phyloP scores from a whole-genome alignment of 2,113 vertebrate genomes.

The Phalacrocorax aristotelis region DNA sequence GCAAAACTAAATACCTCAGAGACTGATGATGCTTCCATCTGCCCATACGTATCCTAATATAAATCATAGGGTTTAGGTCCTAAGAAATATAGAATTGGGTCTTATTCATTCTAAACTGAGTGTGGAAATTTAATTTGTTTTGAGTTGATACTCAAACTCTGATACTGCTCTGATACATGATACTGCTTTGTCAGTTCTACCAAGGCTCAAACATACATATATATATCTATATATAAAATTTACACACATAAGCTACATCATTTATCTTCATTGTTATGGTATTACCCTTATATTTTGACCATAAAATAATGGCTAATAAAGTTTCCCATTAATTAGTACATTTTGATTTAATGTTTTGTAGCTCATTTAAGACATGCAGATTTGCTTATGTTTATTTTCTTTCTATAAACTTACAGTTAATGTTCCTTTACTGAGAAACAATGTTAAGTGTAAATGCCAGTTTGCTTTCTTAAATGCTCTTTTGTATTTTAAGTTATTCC shows the following conservation, averaged over 20 bases:
- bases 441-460: not conserved
- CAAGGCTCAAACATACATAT: not conserved
- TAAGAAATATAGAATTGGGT: not conserved
- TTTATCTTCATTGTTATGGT: not conserved
- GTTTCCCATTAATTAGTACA: not conserved
- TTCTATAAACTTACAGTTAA: not conserved
- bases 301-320: not conserved
- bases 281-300: not conserved
- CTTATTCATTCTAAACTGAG: not conserved
- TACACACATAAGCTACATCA: not conserved
- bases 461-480: not conserved
- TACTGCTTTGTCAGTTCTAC: not conserved
- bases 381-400: not conserved
- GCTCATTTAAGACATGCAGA: not conserved
- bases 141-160: not conserved
- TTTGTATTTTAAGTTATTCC: not conserved
- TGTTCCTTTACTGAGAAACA: not conserved
- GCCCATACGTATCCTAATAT: not conserved
- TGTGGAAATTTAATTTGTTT: not conserved
- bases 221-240: not conserved
- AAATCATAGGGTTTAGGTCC: not conserved
- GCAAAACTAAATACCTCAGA: not conserved
- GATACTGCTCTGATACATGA: not conserved
- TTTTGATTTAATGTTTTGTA: not conserved
- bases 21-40: not conserved